phyloP scores from a whole-genome alignment of 2,113 vertebrate species.

The Phainopepla nitens region DNA sequence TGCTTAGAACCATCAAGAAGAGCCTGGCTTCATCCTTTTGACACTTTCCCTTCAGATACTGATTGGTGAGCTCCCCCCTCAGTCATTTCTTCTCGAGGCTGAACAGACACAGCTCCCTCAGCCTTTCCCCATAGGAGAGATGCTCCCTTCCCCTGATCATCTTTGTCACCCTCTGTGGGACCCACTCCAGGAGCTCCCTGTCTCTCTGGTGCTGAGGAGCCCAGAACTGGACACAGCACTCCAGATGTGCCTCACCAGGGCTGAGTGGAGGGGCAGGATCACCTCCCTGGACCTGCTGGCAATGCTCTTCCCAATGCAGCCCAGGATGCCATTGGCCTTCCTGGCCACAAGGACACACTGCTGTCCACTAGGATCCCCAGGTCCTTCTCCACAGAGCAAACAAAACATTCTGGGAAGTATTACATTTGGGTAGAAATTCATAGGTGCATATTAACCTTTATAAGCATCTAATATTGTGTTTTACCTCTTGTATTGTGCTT shows the following conservation, averaged over 20 bases:
- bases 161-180: background rate
- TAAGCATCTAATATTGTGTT: background rate
- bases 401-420: background rate
- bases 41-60: background rate
- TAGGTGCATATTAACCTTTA: background rate
- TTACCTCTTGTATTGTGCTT: background rate
- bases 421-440: background rate
- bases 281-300: background rate
- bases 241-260: background rate
- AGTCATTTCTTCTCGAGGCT: rapidly evolving
- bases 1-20: background rate
- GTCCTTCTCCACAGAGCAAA: background rate
- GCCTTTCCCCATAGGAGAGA: background rate
- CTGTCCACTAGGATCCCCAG: background rate
- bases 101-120: background rate
- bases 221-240: background rate
- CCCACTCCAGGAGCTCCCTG: background rate
- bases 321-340: background rate
- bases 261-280: background rate
- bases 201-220: background rate
- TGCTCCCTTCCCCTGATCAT: background rate
- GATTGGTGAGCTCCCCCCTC: too few relatives aligned
- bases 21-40: rapidly evolving
- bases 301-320: background rate
- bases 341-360: background rate